phyloP scores from a whole-genome alignment of 2,888 invertebrate genomes.

The Euplexia lucipara region DNA sequence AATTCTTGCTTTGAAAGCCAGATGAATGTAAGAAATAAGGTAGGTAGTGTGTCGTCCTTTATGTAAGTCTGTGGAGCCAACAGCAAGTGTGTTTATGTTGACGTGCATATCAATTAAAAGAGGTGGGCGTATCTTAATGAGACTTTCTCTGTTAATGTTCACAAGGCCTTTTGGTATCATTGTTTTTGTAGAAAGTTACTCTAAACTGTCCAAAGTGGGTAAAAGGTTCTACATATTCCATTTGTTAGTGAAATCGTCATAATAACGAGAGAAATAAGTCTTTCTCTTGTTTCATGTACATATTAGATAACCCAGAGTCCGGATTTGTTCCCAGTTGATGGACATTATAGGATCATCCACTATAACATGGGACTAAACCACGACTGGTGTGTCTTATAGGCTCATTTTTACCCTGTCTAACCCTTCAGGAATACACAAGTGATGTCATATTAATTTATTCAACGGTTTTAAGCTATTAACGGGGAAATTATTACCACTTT shows the following conservation, averaged over 20 bases:
- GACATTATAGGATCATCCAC: too few relatives aligned
- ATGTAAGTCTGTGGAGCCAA: conserved; percentile 33
- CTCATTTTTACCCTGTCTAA: too few relatives aligned
- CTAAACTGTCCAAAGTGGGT: conserved; percentile 16
- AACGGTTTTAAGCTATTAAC: background rate
- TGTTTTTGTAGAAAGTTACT: conserved; percentile 48
- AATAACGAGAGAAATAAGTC: background rate
- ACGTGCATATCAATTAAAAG: conserved; percentile 53
- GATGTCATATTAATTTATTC: background rate
- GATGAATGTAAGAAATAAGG: conserved; percentile 25
- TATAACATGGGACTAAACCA: too few relatives aligned
- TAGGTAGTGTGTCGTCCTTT: conserved; percentile 34
- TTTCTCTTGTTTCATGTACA: conserved; percentile 1
- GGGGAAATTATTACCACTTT: too few relatives aligned
- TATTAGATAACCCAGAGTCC: background rate
- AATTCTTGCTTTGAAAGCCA: conserved; percentile 30
- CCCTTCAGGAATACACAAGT: too few relatives aligned
- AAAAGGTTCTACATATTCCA: conserved; percentile 21
- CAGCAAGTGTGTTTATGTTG: conserved; percentile 42
- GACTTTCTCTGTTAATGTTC: conserved; percentile 56
- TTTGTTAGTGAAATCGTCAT: conserved; percentile 5
- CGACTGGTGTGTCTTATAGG: too few relatives aligned
- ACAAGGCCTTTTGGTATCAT: conserved; percentile 47
- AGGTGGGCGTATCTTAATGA: conserved; percentile 42
- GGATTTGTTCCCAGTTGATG: too few relatives aligned